Evolutionary conservation across 1,140 invertebrate species (phyloP).

Genomic region (Drosophila lini): DNA sequence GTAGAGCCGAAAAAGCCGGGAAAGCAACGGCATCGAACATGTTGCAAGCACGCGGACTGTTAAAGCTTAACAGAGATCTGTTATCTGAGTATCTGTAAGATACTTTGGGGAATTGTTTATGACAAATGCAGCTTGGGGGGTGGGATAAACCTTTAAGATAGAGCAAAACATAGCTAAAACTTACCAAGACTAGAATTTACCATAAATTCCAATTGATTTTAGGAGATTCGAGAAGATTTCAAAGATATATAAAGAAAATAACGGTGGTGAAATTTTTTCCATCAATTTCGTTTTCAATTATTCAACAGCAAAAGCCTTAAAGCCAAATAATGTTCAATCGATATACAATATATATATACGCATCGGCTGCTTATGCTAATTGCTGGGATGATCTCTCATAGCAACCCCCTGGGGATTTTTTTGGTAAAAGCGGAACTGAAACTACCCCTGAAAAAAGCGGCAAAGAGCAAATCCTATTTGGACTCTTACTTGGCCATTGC

Average conservation of each 20-base stretch:
- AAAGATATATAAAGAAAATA: no score
- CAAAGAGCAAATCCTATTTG: conserved; percentile 40
- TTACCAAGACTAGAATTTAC: no score
- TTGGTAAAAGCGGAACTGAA: neutral
- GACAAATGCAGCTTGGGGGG: neutral
- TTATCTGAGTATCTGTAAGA: neutral
- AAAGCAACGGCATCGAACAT: conserved; percentile 22
- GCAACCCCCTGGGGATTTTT: conserved; percentile 2
- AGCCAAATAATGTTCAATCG: conserved; percentile 15
- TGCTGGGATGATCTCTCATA: conserved; percentile 55
- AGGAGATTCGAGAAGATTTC: neutral
- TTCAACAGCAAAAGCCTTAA: neutral
- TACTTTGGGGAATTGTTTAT: neutral
- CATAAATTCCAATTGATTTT: neutral
- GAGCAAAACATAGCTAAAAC: neutral
- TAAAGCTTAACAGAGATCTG: conserved; percentile 18
- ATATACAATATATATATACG: conserved; percentile 7
- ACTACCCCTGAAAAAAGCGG: conserved; percentile 21
- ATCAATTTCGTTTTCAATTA: neutral
- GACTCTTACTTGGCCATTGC: conserved; percentile 19
- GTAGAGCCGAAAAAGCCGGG: conserved; percentile 6
- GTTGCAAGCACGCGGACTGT: conserved; percentile 32
- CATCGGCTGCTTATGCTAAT: conserved; percentile 60
- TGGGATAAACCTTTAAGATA: neutral
- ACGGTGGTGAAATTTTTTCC: neutral